Percentiles rank a stretch among this genome's conserved stretches.
Conservation (phyloP, 2,113 vertebrate genomes). For the Misgurnus mizolepis region DNA sequence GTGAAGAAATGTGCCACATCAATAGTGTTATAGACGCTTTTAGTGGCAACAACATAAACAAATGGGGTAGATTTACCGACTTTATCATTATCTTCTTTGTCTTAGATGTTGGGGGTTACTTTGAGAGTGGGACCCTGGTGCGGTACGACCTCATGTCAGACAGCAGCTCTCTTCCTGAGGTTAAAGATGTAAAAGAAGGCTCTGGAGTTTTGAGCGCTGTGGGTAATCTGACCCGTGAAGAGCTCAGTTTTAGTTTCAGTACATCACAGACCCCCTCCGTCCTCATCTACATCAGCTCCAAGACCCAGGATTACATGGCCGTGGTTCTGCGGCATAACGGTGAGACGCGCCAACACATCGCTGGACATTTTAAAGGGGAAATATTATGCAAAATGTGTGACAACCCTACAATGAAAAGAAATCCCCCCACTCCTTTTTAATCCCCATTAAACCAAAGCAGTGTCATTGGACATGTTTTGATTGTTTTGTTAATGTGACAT, state of each 20-base stretch:
- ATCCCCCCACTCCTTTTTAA: too few species aligned
- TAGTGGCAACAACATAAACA: neutral
- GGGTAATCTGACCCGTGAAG: slow-evolving; percentile 78
- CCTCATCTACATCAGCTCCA: slow-evolving; percentile 89
- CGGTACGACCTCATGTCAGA: slow-evolving; percentile 86
- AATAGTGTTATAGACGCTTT: neutral
- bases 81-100: neutral
- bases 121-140: slow-evolving; percentile 92
- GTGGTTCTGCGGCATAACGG: slow-evolving; percentile 87
- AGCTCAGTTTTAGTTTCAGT: slow-evolving; percentile 93
- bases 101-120: slow-evolving; percentile 93
- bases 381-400: too few species aligned
- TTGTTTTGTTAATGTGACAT: too few species aligned
- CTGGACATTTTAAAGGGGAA: too few species aligned
- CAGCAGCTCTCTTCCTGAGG: slow-evolving; percentile 55
- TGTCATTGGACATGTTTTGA: too few species aligned
- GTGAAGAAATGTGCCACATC: neutral
- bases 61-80: too few species aligned
- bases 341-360: slow-evolving; percentile 62
- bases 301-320: slow-evolving; percentile 88
- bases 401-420: too few species aligned
- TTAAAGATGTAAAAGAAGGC: slow-evolving; percentile 2
- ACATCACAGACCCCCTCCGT: slow-evolving; percentile 89
- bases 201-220: slow-evolving; percentile 51
- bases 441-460: too few species aligned